Evolutionary conservation across 2,113 vertebrate species (phyloP), one percentile per base, ranked within the genome.

Genomic region (Grus americana): DNA sequence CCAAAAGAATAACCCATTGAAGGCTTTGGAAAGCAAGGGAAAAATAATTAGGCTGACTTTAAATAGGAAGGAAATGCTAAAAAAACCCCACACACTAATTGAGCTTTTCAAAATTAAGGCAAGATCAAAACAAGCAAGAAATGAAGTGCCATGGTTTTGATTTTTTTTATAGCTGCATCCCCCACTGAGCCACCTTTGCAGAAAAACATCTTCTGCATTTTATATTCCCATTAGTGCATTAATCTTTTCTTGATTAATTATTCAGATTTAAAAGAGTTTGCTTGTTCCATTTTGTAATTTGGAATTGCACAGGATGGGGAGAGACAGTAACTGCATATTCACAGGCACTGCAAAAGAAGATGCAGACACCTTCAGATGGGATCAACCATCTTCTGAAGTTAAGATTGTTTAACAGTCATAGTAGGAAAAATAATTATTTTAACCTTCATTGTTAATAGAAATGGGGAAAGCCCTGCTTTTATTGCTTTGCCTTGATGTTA

Each of bases 51-150:
- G 26, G 10, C 49, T 65, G 44, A 47, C 52, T 71, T 58, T 68
- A 24, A 18, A 50, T 0, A 79, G 54, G 47, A 65, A 63, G 26
- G 30, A 90, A 79, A 71, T 16, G 55, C 27, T 10, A 7, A 47
- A 59, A 20, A 49, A n/a, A 36, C n/a, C 15, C 21, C 5, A 36
- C 9, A 20, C 8, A 32, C 11, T 88, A 75, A 86, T 8, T 30
- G 68, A 80, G 50, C 40, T 80, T 89, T 49, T 86, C 68, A 74
- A 66, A 89, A 86, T 70, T 49, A 91, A 88, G 46, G 50, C 20
- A 93, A 84, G 89, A 91, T 91, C 72, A 94, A 95, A 96, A 83
- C 54, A 61, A 86, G 75, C 12, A 86, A 66, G 72, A 65, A 68
- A 36, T 62, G 16, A 87, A 91, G 23, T 47, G 50, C 27, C 13